A percentile compares a stretch with the other conserved stretches of the same genome.
Conservation (phyloP, 2,113 vertebrate genomes). For the Plestiodon gilberti region DNA sequence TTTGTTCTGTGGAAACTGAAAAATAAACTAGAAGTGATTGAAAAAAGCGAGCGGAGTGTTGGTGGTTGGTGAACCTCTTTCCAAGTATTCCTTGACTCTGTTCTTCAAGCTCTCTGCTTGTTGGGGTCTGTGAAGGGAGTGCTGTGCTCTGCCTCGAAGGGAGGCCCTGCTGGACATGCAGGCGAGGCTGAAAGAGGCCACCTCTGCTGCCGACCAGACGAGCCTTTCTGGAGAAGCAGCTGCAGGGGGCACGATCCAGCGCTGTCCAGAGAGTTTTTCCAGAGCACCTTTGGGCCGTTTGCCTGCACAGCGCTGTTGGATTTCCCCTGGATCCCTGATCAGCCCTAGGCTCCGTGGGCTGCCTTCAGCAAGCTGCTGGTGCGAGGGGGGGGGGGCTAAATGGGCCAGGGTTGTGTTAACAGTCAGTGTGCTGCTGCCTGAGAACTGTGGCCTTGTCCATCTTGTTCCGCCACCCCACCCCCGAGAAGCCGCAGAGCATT, state of each 20-base stretch:
- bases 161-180: too few relatives aligned
- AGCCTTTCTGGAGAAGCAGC: neutral
- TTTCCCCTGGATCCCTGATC: neutral
- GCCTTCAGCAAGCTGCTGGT: too few relatives aligned
- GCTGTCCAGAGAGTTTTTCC: neutral
- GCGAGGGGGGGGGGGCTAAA: too few relatives aligned
- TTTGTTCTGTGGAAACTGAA: conserved; percentile 17
- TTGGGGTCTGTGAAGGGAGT: neutral
- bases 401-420: too few relatives aligned
- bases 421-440: too few relatives aligned
- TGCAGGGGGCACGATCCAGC: neutral
- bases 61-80: neutral
- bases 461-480: too few relatives aligned
- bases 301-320: neutral
- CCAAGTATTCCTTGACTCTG: neutral
- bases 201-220: neutral
- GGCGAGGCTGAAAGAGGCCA: neutral
- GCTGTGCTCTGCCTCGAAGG: neutral
- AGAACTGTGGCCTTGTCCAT: too few relatives aligned
- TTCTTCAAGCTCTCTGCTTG: neutral
- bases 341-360: too few relatives aligned
- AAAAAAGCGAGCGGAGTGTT: neutral
- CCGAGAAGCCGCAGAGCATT: too few relatives aligned
- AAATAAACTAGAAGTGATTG: conserved; percentile 30
- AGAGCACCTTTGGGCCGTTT: neutral